A percentile compares a stretch with the other conserved stretches of the same genome.
phyloP scores from a whole-genome alignment of 2,888 invertebrate species.

The Parnassius mnemosyne region DNA sequence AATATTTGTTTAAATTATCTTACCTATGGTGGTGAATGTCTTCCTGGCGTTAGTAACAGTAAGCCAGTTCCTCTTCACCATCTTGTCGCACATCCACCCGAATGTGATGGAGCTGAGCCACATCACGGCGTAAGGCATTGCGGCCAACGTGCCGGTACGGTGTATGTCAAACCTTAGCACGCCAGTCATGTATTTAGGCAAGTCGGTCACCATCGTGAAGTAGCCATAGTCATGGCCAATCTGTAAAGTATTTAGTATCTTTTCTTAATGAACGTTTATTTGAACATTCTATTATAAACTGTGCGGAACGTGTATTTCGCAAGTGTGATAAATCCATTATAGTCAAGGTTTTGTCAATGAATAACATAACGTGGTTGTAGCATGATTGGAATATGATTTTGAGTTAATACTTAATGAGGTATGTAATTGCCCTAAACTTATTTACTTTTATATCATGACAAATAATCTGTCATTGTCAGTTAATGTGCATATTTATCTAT shows the following conservation, averaged over 20 bases:
- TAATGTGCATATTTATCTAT: background rate
- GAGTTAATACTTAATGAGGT: background rate
- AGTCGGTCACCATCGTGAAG: conserved; percentile 85
- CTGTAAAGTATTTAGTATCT: conserved; percentile 51
- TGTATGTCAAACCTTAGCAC: conserved; percentile 84
- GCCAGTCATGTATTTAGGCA: conserved; percentile 86
- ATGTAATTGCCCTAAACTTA: background rate
- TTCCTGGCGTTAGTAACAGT: conserved; percentile 81
- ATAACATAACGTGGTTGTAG: conserved; percentile 14
- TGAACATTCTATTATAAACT: conserved; percentile 15
- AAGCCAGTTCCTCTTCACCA: conserved; percentile 81
- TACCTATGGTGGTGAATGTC: conserved; percentile 85
- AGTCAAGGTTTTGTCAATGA: conserved; percentile 16
- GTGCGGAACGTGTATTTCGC: conserved; percentile 2
- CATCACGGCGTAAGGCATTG: conserved; percentile 84
- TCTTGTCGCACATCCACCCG: conserved; percentile 85
- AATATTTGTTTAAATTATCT: conserved; percentile 35
- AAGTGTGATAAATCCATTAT: conserved; percentile 1
- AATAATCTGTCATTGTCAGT: background rate
- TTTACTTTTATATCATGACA: background rate
- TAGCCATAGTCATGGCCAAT: conserved; percentile 86
- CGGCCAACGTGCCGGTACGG: conserved; percentile 82
- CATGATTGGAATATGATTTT: conserved; percentile 12
- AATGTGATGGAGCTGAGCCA: conserved; percentile 83
- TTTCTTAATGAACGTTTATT: conserved; percentile 5